Conservation (phyloP, 2,888 invertebrate species). For the Caenorhabditis sp. region DNA sequence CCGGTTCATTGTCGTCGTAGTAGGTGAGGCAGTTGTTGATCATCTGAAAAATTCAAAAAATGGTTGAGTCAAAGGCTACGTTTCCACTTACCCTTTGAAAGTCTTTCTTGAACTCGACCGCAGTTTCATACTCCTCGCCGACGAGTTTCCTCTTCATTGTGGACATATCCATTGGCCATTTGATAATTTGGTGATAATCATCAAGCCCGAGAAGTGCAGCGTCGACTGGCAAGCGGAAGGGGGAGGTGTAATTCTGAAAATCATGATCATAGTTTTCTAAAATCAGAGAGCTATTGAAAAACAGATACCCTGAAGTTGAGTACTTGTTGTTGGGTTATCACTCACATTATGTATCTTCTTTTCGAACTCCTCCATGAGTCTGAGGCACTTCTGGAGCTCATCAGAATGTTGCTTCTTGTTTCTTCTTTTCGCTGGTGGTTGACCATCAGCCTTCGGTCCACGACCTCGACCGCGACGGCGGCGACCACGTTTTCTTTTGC, state of each 20-base stretch:
- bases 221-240: conserved; percentile 99
- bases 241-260: conserved; percentile 83
- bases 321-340: not conserved
- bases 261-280: too few species aligned
- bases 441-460: conserved; percentile 9
- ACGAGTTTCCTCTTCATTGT: conserved; percentile 95
- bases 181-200: conserved; percentile 98
- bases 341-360: conserved; percentile 20
- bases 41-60: conserved; percentile 85
- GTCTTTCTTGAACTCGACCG: conserved; percentile 89
- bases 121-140: conserved; percentile 90
- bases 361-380: conserved; percentile 19
- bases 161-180: conserved; percentile 98
- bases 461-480: not conserved
- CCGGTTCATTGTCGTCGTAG: conserved; percentile 75
- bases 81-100: conserved; percentile 86
- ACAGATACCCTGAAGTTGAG: too few species aligned
- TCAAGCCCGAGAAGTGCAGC: conserved; percentile 94
- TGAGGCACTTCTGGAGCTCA: conserved; percentile 44
- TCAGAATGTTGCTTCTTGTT: conserved; percentile 41
- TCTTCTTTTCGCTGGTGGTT: conserved; percentile 34
- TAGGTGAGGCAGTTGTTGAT: conserved; percentile 86
- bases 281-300: too few species aligned
- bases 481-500: conserved; percentile 14
- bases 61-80: not conserved